A percentile compares a stretch with the other conserved stretches of the same genome.
Evolutionary conservation across 2,113 vertebrate genomes (phyloP).

Genomic region (Tachycineta bicolor): DNA sequence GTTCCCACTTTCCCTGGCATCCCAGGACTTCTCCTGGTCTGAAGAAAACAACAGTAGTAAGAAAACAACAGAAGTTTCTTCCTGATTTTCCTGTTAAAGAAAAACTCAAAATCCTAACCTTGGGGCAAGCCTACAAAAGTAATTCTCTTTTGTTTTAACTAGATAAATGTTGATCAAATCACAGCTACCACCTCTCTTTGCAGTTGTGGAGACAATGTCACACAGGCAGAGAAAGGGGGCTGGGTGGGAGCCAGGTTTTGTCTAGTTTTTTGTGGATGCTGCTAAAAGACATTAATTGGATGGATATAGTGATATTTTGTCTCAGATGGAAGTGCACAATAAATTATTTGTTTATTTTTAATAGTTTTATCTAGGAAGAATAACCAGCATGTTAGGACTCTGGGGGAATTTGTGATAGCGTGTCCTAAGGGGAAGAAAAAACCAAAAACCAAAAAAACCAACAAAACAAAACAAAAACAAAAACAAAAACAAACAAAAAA

Average conservation of each 20-base stretch:
- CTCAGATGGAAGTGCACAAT: neutral
- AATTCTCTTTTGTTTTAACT: neutral
- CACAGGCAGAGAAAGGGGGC: neutral
- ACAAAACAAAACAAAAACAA: no score
- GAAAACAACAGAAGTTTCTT: neutral
- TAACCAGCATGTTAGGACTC: neutral
- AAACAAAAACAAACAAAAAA: no score
- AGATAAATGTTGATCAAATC: neutral
- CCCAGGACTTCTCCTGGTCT: neutral
- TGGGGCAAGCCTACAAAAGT: neutral
- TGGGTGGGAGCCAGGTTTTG: neutral
- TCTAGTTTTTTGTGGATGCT: neutral
- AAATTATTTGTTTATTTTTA: neutral
- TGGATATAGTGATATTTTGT: constrained; percentile 22
- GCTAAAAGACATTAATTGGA: constrained; percentile 14
- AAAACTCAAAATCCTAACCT: neutral
- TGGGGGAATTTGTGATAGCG: neutral
- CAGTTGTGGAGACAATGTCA: neutral
- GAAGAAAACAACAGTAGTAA: neutral
- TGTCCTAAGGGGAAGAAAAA: neutral
- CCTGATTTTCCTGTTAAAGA: neutral
- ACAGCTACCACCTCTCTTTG: neutral
- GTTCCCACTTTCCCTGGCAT: constrained; percentile 20
- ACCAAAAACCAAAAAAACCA: no score
- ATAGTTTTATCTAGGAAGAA: neutral